Base-by-base conservation (phyloP, 2,113 vertebrate species). In the Albula glossodonta region DNA sequence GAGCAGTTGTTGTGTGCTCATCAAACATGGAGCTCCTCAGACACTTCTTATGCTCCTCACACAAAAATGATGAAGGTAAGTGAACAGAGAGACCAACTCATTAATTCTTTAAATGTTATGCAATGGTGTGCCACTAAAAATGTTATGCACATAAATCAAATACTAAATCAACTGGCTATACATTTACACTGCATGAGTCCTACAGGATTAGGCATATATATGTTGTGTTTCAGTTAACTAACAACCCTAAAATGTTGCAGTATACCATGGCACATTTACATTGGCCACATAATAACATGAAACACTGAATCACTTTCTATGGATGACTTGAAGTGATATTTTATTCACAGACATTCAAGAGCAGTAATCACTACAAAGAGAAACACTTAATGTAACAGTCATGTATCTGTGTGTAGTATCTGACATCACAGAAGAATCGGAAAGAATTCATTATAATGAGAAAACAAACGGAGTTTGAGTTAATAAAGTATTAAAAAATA, bases 11-110 rank as follows among this genome's bases (percentile, higher is more conserved):
- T 52, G 63, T 31, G 56, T 15, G 17, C 25, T 25, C 9, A n/a
- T 79, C 51, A 49, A 48, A 52, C 41, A 85, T 85, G 84, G 80
- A 56, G 51, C 49, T 79, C 84, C n/a, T 79, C 19, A 80, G 56
- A 50, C 15, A 74, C 10, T 84, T 53, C 41, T 77, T 53, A 31
- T 57, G 74, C 51, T 49, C 51, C 25, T 10, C 22, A 25, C 51
- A 53, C 9, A 85, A 17, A 77, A 60, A 3, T 15, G 12, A 3
- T 79, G 31, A 79, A 60, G 74, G 84, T 85, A 80, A 56, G 74
- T n/a, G 15, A 22, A 50, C 17, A 51, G 50, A 49, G 11, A 80
- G 50, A 80, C 12, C 6, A 22, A 41, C 48, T 19, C n/a, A 51
- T 5, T 6, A 51, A 48, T 80, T 13, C 22, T 41, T 6, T 19